A percentile compares a stretch with the other conserved stretches of the same genome.
Conservation (phyloP, 1,140 invertebrate genomes). For the Zaprionus vittiger region DNA sequence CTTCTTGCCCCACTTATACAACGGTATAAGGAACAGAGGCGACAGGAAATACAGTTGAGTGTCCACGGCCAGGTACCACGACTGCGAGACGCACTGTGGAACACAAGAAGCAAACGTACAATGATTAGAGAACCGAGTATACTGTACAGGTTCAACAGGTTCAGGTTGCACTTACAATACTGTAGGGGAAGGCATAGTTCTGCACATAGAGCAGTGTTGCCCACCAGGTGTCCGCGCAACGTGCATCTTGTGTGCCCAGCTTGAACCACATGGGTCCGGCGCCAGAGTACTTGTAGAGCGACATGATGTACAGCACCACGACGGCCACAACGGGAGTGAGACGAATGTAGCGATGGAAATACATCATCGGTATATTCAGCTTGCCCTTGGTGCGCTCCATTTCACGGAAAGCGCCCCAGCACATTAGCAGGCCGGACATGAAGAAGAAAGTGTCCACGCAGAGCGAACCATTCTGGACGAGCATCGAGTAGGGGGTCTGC, state of each 20-base stretch:
- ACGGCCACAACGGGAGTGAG: conserved; percentile 87
- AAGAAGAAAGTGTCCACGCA: conserved; percentile 90
- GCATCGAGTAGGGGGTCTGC: conserved; percentile 86
- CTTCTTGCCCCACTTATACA: conserved; percentile 88
- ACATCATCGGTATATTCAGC: conserved; percentile 84
- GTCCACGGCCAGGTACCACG: conserved; percentile 95
- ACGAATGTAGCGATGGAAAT: conserved; percentile 86
- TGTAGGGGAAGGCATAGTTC: conserved; percentile 88
- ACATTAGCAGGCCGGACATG: conserved; percentile 88
- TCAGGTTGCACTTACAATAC: conserved; percentile 62
- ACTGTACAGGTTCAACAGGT: too few species aligned
- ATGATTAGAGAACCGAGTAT: neutral
- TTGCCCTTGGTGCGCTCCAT: conserved; percentile 87
- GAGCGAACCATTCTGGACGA: conserved; percentile 86
- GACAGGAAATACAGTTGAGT: conserved; percentile 93
- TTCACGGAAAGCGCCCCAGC: conserved; percentile 87
- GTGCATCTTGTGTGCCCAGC: conserved; percentile 86
- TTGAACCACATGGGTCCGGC: conserved; percentile 87
- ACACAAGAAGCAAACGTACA: neutral
- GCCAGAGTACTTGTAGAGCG: conserved; percentile 85
- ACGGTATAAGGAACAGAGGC: conserved; percentile 89
- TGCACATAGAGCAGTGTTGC: conserved; percentile 93
- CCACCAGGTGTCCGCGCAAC: conserved; percentile 92
- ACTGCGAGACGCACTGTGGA: conserved; percentile 94
- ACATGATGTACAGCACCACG: conserved; percentile 85